phyloP scores from a whole-genome alignment of 2,797 vertebrate species.

The Xyrichtys novacula region DNA sequence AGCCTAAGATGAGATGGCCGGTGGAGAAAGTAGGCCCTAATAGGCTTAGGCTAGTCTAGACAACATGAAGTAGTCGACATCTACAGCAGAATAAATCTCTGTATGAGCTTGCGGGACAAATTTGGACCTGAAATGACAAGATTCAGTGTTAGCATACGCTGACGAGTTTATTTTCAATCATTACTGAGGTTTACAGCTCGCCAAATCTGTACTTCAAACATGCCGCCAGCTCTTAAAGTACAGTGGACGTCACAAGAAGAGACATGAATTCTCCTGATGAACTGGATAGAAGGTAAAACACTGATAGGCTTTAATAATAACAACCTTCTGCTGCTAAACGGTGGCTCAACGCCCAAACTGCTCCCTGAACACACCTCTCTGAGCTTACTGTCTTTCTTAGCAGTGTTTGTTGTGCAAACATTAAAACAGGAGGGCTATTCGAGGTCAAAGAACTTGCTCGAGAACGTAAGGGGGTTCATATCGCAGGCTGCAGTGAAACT shows the following conservation, averaged over 20 bases:
- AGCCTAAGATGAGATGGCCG: slow-evolving; percentile 32
- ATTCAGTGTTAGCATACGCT: not conserved
- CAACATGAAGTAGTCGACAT: slow-evolving; percentile 36
- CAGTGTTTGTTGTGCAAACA: slow-evolving; percentile 32
- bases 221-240: not conserved
- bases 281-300: not conserved
- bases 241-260: too few relatives aligned
- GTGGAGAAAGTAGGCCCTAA: slow-evolving; percentile 70
- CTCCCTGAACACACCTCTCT: not conserved
- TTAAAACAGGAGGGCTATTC: slow-evolving; percentile 10
- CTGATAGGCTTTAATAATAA: slow-evolving; percentile 22
- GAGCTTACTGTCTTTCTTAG: slow-evolving; percentile 5
- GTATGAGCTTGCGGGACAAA: slow-evolving; percentile 41
- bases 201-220: not conserved
- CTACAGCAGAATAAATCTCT: slow-evolving; percentile 48
- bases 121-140: not conserved
- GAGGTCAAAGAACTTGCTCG: slow-evolving; percentile 7
- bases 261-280: too few relatives aligned
- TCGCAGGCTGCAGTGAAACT: not conserved
- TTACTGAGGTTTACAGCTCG: not conserved
- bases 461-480: slow-evolving; percentile 11
- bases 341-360: not conserved
- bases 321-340: slow-evolving; percentile 23
- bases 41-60: slow-evolving; percentile 65
- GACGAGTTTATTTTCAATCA: not conserved